Conservation (phyloP, 1,140 invertebrate species). For the Drosophila seguyi region DNA sequence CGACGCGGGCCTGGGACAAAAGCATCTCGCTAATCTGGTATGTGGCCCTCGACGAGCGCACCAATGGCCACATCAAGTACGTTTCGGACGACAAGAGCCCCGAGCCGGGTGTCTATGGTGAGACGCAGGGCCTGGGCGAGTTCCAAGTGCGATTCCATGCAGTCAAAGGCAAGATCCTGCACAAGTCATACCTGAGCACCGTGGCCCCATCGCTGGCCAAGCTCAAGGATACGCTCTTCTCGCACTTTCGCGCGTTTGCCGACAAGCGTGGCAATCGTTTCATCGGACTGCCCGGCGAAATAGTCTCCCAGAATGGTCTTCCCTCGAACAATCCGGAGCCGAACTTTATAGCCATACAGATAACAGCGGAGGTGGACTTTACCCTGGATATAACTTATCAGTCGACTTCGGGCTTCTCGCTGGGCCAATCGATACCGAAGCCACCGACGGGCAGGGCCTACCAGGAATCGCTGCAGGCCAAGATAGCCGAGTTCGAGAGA, state of each 20-base stretch:
- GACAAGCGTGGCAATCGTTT: constrained; percentile 87
- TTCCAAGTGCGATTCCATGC: constrained; percentile 87
- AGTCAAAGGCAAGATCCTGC: constrained; percentile 87
- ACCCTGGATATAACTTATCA: constrained; percentile 94
- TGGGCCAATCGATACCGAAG: constrained; percentile 67
- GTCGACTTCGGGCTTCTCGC: constrained; percentile 86
- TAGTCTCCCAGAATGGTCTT: constrained; percentile 85
- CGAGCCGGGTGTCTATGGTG: constrained; percentile 90
- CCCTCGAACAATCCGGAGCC: constrained; percentile 86
- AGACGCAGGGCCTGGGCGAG: constrained; percentile 91
- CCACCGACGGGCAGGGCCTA: constrained; percentile 88
- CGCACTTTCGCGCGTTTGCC: constrained; percentile 87
- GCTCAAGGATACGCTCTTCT: constrained; percentile 92
- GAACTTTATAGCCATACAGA: constrained; percentile 94
- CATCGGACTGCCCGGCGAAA: constrained; percentile 88
- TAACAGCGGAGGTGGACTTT: constrained; percentile 93
- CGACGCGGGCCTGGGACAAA: constrained; percentile 70
- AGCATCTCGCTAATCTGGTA: constrained; percentile 92
- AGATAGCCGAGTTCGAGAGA: constrained; percentile 87
- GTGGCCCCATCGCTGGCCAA: constrained; percentile 89
- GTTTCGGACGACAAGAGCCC: constrained; percentile 86
- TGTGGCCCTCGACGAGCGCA: constrained; percentile 90
- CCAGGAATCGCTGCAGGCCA: constrained; percentile 87
- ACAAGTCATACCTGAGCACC: constrained; percentile 91
- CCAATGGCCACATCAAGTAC: constrained; percentile 87